Conservation (phyloP, 2,888 invertebrate species). For the Pilophorus perplexus region DNA sequence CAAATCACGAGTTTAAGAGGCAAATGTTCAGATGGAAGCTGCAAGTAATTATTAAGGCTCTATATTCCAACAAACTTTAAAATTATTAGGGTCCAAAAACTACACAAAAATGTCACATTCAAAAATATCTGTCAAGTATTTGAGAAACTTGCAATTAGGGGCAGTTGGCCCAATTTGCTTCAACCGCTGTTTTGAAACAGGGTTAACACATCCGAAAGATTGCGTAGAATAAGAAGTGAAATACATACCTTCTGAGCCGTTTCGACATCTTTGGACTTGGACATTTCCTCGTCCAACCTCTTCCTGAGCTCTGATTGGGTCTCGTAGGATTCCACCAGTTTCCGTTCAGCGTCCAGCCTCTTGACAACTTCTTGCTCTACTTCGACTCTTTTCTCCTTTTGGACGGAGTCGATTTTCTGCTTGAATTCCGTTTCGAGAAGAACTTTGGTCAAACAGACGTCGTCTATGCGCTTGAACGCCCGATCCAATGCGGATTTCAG, state of each 20-base stretch:
- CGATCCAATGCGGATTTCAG: slow-evolving; percentile 47
- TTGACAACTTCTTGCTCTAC: slow-evolving; percentile 41
- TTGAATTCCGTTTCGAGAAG: slow-evolving; percentile 44
- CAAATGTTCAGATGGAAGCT: too few species aligned
- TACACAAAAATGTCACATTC: too few species aligned
- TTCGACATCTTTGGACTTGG: slow-evolving; percentile 39
- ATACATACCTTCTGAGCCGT: slow-evolving; percentile 40
- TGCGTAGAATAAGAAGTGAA: not conserved
- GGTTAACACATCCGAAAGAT: too few species aligned
- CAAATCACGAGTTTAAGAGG: too few species aligned
- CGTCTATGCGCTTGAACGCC: slow-evolving; percentile 41
- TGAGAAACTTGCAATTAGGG: too few species aligned
- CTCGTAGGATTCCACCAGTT: slow-evolving; percentile 42
- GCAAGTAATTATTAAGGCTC: too few species aligned
- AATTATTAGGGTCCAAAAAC: too few species aligned
- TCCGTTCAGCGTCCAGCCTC: slow-evolving; percentile 43
- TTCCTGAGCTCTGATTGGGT: slow-evolving; percentile 38
- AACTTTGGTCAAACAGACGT: slow-evolving; percentile 29
- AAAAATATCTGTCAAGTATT: too few species aligned
- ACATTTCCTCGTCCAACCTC: slow-evolving; percentile 41
- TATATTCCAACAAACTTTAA: too few species aligned
- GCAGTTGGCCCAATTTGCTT: too few species aligned
- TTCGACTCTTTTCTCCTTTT: slow-evolving; percentile 41
- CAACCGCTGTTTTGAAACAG: too few species aligned
- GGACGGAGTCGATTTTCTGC: slow-evolving; percentile 42